phyloP scores from a whole-genome alignment of 2,113 vertebrate species.

The Tapirus terrestris region DNA sequence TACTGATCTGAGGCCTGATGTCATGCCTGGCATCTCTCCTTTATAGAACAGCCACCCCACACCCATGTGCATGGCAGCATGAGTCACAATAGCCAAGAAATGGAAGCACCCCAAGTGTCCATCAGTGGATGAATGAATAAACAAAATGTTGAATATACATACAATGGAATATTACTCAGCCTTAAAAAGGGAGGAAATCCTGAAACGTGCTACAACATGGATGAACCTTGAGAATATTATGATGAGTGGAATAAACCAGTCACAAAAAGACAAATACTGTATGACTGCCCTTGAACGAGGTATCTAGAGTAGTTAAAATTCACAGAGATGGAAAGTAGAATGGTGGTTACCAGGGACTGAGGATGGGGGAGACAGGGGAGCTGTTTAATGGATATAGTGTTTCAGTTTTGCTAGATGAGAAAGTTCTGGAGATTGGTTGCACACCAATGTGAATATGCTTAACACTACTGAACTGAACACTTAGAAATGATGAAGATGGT shows the following conservation, averaged over 20 bases:
- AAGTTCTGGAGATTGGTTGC: not conserved
- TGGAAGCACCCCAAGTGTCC: too few relatives aligned
- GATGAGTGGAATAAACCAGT: not conserved
- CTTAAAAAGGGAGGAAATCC: not conserved
- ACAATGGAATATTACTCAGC: not conserved
- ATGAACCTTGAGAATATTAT: not conserved
- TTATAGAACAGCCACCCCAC: too few relatives aligned
- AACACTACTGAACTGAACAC: not conserved
- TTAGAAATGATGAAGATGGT: not conserved
- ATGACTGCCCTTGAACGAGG: not conserved
- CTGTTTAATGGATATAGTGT: too few relatives aligned
- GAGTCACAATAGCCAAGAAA: not conserved
- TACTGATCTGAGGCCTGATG: rapidly evolving
- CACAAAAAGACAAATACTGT: not conserved
- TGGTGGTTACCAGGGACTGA: not conserved
- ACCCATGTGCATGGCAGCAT: not conserved
- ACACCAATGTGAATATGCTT: not conserved
- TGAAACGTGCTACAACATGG: rapidly evolving
- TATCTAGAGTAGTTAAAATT: not conserved
- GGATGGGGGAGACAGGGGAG: rapidly evolving
- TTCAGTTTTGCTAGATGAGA: not conserved
- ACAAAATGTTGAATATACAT: rapidly evolving
- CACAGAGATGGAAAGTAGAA: not conserved
- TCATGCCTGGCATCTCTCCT: not conserved
- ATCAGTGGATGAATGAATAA: not conserved